Conservation (phyloP, 2,113 vertebrate genomes). For the Bombycilla garrulus region DNA sequence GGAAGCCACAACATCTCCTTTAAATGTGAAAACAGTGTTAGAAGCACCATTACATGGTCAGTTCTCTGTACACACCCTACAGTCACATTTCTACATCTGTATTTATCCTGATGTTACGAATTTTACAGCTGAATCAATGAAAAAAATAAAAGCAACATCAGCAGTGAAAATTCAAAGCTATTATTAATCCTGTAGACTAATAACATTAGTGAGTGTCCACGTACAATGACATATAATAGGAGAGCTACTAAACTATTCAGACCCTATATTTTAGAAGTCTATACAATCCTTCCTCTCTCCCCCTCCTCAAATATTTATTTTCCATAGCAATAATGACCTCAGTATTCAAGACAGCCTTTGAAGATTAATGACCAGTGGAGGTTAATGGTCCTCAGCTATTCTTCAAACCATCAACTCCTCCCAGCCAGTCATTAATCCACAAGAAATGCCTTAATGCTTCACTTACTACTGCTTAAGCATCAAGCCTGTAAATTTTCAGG, state of each 20-base stretch:
- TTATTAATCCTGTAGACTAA: background rate
- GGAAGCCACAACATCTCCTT: background rate
- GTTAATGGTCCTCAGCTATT: conserved; percentile 63
- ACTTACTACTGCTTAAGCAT: conserved; percentile 59
- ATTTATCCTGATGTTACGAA: background rate
- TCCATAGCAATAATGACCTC: conserved; percentile 49
- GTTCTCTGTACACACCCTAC: background rate
- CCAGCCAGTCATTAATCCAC: conserved; percentile 62
- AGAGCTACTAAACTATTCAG: background rate
- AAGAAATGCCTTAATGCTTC: conserved; percentile 56
- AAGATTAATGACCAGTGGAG: conserved; percentile 61
- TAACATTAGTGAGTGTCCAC: background rate
- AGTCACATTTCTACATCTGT: background rate
- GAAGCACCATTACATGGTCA: background rate
- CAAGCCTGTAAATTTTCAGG: conserved; percentile 39
- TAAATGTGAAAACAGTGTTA: background rate
- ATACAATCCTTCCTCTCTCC: background rate
- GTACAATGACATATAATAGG: background rate
- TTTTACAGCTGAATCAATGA: background rate
- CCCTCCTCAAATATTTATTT: conserved; percentile 63
- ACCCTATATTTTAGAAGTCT: background rate
- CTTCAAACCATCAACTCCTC: conserved; percentile 60
- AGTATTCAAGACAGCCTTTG: conserved; percentile 7
- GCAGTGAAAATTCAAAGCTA: background rate
- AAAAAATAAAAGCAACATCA: background rate